These are phyloP conservation scores for Entomobrya proxima DNA, from an alignment of 2,888 invertebrate genomes.

Conservation along the genomic window DNA sequence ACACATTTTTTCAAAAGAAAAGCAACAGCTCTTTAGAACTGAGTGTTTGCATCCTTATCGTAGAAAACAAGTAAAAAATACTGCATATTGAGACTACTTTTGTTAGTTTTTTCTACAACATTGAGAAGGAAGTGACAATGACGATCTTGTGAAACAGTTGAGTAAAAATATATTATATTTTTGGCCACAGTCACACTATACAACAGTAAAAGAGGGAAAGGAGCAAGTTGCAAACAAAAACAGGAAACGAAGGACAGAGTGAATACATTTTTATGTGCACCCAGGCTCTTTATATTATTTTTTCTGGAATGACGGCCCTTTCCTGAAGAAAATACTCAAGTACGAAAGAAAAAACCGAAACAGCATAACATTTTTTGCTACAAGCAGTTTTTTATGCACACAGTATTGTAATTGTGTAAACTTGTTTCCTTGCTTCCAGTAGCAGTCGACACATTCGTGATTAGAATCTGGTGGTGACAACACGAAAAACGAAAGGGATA, in stretches of 20 bases:
- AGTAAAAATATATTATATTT: background rate
- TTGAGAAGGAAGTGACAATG: background rate
- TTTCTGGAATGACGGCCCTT: background rate
- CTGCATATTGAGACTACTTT: no score
- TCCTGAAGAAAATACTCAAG: background rate
- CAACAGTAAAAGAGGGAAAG: background rate
- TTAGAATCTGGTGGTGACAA: constrained; percentile 63
- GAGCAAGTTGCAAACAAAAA: constrained; percentile 2
- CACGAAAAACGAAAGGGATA: constrained; percentile 20
- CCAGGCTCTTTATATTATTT: background rate
- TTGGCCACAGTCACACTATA: background rate
- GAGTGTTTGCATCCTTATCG: background rate
- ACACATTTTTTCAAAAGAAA: background rate
- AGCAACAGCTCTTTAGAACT: constrained; percentile 10
- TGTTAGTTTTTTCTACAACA: background rate
- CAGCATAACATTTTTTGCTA: no score
- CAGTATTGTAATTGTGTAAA: background rate
- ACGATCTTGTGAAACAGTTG: constrained; percentile 4
- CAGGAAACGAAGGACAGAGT: background rate
- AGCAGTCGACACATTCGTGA: constrained; percentile 21
- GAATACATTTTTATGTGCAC: background rate
- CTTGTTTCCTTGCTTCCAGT: background rate
- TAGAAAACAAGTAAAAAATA: background rate
- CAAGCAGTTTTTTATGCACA: background rate
- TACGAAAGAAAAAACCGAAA: background rate